Percentiles rank a stretch among this genome's conserved stretches.
Evolutionary conservation across 2,113 vertebrate genomes (phyloP).

Genomic region (Osmerus mordax): DNA sequence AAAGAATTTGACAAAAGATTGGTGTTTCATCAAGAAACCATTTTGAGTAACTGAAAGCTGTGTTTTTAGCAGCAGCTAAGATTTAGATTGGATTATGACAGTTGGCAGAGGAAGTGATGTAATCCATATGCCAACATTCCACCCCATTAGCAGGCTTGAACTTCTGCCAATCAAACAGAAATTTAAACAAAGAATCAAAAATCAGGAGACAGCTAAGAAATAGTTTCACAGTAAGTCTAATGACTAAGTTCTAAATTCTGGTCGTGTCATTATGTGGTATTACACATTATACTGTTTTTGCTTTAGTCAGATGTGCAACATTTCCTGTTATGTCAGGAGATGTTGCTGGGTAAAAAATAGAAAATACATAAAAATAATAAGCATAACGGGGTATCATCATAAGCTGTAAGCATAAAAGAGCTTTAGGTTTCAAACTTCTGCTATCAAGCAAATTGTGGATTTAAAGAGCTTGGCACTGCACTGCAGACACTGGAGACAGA

Average conservation of each 20-base stretch:
- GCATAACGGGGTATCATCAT: conserved; percentile 6
- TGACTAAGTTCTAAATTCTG: not conserved
- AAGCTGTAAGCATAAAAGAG: not conserved
- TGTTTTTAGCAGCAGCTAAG: not conserved
- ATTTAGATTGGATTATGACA: conserved; percentile 12
- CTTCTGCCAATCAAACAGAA: conserved; percentile 26
- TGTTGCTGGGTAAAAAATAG: conserved; percentile 48
- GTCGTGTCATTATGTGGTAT: not conserved
- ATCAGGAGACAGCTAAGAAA: conserved; percentile 34
- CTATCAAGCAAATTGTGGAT: no score
- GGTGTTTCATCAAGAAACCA: not conserved
- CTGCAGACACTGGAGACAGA: no score
- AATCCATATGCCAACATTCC: conserved; percentile 11
- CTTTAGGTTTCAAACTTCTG: no score
- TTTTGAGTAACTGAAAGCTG: conserved; percentile 7
- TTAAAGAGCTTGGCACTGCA: no score
- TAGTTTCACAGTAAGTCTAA: conserved; percentile 12
- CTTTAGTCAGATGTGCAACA: conserved; percentile 57
- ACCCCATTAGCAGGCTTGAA: conserved; percentile 2
- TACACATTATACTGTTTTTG: conserved; percentile 54
- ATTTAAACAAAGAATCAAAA: conserved; percentile 20
- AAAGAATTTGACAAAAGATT: not conserved
- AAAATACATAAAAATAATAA: conserved; percentile 34
- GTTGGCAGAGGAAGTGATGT: conserved; percentile 3
- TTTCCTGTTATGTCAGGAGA: conserved; percentile 57